Evolutionary conservation across 2,888 invertebrate species (phyloP), one percentile per base, ranked within the genome.

Genomic region (Pinctada fucata): DNA sequence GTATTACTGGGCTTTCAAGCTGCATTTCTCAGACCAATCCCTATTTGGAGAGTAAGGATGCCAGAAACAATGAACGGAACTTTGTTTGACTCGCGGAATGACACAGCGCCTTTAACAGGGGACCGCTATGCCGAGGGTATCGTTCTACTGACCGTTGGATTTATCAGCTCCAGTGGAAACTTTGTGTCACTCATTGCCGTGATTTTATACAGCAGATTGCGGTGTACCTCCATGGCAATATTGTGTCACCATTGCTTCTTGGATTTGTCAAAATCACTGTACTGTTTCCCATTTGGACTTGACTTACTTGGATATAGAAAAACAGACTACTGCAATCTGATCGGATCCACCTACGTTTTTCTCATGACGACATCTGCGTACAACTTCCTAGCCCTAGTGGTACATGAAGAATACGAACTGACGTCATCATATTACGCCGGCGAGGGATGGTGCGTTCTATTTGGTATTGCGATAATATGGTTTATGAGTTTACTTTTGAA

Each of bases 381-480:
- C 91, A 97, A 97, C 93, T 96, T 97, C 95, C 94, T 97, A 84
- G 92, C 91, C 0, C 86, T 92, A 10, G 88, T 91, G n/a, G 89
- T 92, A 67, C 91, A 91, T 76, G 91, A 92, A 72, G 91, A 91
- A 58, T 91, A 91, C 79, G 90, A 90, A 75, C 83, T 89, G 67
- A 83, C 89, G 31, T 88, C 90, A 72, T 52, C 82, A 51, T 80
- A 81, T 8, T 81, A 79, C 47, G 78, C 72, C 47, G 73, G 79
- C n/a, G 91, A 91, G 81, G 86, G 87, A 72, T 91, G 89, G 79
- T 97, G 97, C 93, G 96, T 97, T 82, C 94, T 97, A 72, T 97
- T 97, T 93, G 97, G 97, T 83, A 95, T 97, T 75, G 96, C 96
- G 93, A 97, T 97, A 95, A 97, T 97, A 91, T 97, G 97, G 97